phyloP scores from a whole-genome alignment of 1,140 invertebrate species.

The Alviniconcha marisindica region DNA sequence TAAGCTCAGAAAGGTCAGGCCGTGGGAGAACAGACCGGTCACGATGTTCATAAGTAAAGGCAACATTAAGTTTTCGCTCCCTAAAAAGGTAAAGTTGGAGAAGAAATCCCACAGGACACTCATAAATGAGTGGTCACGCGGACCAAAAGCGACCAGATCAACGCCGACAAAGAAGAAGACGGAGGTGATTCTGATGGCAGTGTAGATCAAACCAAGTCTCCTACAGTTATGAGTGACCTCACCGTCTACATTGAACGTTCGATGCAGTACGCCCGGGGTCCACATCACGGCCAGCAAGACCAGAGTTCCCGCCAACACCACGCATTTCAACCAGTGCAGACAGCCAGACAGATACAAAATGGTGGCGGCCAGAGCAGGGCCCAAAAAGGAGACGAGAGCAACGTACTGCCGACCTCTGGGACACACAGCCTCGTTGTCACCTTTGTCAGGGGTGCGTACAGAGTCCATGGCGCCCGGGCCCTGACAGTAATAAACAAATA shows the following conservation, averaged over 20 bases:
- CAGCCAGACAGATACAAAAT: constrained; percentile 18
- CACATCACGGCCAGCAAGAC: constrained; percentile 43
- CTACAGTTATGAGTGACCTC: constrained; percentile 28
- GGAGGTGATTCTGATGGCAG: constrained; percentile 40
- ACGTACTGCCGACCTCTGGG: background rate
- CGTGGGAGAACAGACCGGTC: constrained; percentile 41
- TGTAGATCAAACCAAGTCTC: constrained; percentile 45
- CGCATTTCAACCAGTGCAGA: constrained; percentile 36
- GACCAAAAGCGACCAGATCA: constrained; percentile 39
- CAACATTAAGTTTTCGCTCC: constrained; percentile 2
- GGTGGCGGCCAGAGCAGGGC: constrained; percentile 23
- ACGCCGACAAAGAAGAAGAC: constrained; percentile 46
- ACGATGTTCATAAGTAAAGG: constrained; percentile 46
- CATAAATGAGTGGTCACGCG: background rate
- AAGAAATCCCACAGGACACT: constrained; percentile 34
- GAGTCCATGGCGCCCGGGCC: background rate
- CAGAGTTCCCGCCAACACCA: constrained; percentile 30
- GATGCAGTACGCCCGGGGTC: constrained; percentile 39
- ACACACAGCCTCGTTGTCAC: background rate
- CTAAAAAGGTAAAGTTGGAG: constrained; percentile 23
- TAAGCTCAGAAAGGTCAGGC: constrained; percentile 43
- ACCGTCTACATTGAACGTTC: constrained; percentile 38
- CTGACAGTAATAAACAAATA: background rate
- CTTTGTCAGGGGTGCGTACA: background rate
- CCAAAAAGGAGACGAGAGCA: background rate